phyloP scores from a whole-genome alignment of 2,113 vertebrate species.

The Sapajus apella region DNA sequence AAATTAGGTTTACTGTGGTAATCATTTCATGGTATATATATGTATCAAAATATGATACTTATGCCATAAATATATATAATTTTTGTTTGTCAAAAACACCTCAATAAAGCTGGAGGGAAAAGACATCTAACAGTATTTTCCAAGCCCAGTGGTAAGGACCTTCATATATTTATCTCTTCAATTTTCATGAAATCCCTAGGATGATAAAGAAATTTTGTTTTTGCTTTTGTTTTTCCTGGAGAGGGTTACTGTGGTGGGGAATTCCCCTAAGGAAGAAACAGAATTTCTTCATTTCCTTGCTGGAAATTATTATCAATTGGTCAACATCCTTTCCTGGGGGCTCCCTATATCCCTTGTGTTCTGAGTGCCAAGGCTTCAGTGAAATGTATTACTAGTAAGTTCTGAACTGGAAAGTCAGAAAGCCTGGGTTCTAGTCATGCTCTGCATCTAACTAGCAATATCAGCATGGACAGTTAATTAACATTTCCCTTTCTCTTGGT shows the following conservation, averaged over 20 bases:
- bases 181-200: neutral
- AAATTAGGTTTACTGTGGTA: neutral
- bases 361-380: neutral
- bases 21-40: neutral
- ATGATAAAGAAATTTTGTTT: slow-evolving; percentile 2
- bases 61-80: neutral
- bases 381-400: neutral
- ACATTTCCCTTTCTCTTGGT: neutral
- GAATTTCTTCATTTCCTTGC: slow-evolving; percentile 39
- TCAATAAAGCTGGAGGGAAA: neutral
- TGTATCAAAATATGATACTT: neutral
- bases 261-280: slow-evolving; percentile 10
- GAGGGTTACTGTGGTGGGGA: neutral
- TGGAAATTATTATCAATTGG: neutral
- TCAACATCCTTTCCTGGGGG: neutral
- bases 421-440: neutral
- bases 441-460: neutral
- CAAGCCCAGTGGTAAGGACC: neutral
- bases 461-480: neutral
- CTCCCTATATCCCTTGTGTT: neutral
- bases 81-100: neutral
- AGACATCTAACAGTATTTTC: neutral
- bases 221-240: slow-evolving; percentile 41
- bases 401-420: neutral
- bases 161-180: neutral